phyloP scores from a whole-genome alignment of 2,888 invertebrate species.

The Barypeithes pellucidus region DNA sequence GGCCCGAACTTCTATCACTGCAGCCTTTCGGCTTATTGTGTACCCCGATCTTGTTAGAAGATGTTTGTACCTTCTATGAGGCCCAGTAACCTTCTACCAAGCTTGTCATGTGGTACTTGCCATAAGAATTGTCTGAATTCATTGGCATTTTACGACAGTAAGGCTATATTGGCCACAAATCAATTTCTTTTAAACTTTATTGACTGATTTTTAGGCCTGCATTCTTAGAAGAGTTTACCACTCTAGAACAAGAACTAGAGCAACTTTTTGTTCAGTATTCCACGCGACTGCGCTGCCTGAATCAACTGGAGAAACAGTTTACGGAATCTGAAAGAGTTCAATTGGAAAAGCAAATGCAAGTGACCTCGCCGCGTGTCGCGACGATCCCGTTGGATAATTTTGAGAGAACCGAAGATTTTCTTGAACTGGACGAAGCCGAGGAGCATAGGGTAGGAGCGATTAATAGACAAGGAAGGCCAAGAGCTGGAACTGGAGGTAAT shows the following conservation, averaged over 20 bases:
- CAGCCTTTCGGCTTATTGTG: no score
- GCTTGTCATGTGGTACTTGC: no score
- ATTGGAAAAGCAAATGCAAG: slow-evolving; percentile 81
- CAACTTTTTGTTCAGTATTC: slow-evolving; percentile 91
- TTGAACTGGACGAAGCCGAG: slow-evolving; percentile 60
- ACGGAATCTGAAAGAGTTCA: slow-evolving; percentile 86
- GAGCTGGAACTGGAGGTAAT: slow-evolving; percentile 76
- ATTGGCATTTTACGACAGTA: no score
- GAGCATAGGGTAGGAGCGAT: slow-evolving; percentile 60
- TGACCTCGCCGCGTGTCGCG: slow-evolving; percentile 74
- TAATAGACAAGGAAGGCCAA: slow-evolving; percentile 70
- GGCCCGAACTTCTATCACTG: no score
- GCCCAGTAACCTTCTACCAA: no score
- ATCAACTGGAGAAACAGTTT: slow-evolving; percentile 90
- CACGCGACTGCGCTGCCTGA: slow-evolving; percentile 88
- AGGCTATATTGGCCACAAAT: no score
- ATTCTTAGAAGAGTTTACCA: slow-evolving; percentile 96
- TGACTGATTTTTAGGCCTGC: slow-evolving; percentile 89
- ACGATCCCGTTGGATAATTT: slow-evolving; percentile 70
- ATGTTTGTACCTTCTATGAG: no score
- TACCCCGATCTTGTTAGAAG: no score
- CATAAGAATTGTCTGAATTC: no score
- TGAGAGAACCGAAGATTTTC: slow-evolving; percentile 55
- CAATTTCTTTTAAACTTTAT: no score
- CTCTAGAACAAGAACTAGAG: slow-evolving; percentile 88